Base-by-base conservation (phyloP, 2,113 vertebrate species). In the Microcebus tavaratra region DNA sequence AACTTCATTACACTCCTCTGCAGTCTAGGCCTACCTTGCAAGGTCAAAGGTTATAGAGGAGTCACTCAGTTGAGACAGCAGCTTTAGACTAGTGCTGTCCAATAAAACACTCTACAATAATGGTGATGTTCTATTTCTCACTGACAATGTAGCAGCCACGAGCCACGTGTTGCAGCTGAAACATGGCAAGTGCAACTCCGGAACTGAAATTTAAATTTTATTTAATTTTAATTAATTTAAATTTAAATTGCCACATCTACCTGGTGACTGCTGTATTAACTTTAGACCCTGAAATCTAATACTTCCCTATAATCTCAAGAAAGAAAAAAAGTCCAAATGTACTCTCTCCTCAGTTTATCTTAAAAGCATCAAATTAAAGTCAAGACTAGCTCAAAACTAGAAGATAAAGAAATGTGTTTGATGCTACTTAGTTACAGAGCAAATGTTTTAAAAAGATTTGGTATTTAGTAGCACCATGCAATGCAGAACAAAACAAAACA, bases 311-410 rank as follows among this genome's bases (percentile, higher is more conserved):
- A 75, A 81, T 36, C 48, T 85, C 55, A 94, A 96, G 50, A 53
- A 86, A 80, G 12, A 12, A 39, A 50, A 31, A n/a, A 50, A 25
- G 63, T 53, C 55, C 48, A 63, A 76, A 88, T 31, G 42, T 39
- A 82, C n/a, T 82, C 27, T 55, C 61, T 53, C 55, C 81, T 92
- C 79, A 68, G 80, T 25, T 81, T 80, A 76, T 29, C 57, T 81
- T 81, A 68, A 53, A 94, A 65, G 63, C 20, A 88, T 65, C 84
- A 94, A 82, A 88, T 83, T 78, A 75, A 88, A 79, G 34, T 67
- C 34, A 84, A 72, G 34, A 85, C 50, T 23, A 50, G 78, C 15
- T 89, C 25, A 20, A 75, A 67, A 76, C 88, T 45, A 53, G 45
- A 92, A 67, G 72, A 91, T 67, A 59, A 65, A 90, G 65, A 78